Evolutionary conservation across 2,797 vertebrate species (phyloP).

Genomic region (Hybognathus amarus): DNA sequence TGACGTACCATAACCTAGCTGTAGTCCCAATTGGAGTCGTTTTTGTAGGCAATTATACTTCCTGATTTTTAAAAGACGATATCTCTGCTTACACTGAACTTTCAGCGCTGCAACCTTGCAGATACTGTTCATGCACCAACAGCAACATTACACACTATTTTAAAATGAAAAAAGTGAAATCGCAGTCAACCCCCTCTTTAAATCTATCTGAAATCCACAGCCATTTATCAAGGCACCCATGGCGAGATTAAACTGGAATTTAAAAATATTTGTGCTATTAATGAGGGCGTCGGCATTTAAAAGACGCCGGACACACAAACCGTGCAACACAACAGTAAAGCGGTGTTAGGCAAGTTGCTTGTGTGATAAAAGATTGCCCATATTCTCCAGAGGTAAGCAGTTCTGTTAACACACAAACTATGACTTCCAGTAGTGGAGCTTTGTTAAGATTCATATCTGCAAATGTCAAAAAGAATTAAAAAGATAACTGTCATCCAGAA

Average conservation of each 20-base stretch:
- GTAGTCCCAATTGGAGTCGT: too few species aligned
- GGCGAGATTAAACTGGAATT: slow-evolving; percentile 47
- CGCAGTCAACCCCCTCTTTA: too few species aligned
- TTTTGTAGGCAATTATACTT: too few species aligned
- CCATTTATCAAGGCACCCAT: slow-evolving; percentile 57
- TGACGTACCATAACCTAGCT: too few species aligned
- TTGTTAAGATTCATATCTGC: slow-evolving; percentile 77
- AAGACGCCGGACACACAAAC: neutral
- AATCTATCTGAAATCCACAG: slow-evolving; percentile 65
- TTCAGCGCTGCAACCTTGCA: too few species aligned
- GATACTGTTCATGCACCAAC: too few species aligned
- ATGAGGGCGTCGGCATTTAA: neutral
- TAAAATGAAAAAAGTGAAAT: too few species aligned
- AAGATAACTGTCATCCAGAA: slow-evolving; percentile 76
- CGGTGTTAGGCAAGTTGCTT: slow-evolving; percentile 63
- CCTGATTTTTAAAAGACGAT: too few species aligned
- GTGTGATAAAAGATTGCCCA: slow-evolving; percentile 68
- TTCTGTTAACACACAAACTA: slow-evolving; percentile 75
- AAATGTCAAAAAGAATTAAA: slow-evolving; percentile 83
- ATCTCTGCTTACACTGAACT: too few species aligned
- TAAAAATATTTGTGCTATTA: neutral
- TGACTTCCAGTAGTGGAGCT: slow-evolving; percentile 54
- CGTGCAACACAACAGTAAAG: slow-evolving; percentile 55
- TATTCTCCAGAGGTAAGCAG: slow-evolving; percentile 72
- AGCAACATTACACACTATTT: too few species aligned